Percentiles rank a stretch among this genome's conserved stretches.
Conservation (phyloP, 2,888 invertebrate genomes). For the Machimus atricapillus region DNA sequence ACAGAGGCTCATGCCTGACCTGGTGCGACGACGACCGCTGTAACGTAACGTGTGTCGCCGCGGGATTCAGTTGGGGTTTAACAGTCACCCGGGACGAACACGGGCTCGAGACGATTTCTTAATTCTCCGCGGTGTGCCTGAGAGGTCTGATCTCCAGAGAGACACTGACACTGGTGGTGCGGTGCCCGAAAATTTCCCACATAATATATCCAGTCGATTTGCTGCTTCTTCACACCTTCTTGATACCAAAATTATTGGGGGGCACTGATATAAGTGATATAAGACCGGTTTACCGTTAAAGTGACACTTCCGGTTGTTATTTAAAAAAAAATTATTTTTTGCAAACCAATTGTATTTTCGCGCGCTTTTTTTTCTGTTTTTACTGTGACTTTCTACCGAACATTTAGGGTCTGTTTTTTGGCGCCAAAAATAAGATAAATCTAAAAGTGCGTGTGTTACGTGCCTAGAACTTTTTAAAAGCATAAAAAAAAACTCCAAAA, state of each 20-base stretch:
- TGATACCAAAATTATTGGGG: neutral
- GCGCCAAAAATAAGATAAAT: neutral
- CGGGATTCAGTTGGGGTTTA: conserved; percentile 65
- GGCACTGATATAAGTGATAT: neutral
- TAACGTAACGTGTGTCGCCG: conserved; percentile 54
- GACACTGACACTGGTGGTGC: neutral
- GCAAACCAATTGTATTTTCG: neutral
- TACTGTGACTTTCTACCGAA: neutral
- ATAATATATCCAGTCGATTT: neutral
- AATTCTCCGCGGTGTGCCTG: conserved; percentile 43
- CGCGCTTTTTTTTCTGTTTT: neutral
- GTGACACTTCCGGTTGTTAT: neutral
- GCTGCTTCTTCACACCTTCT: conserved; percentile 3
- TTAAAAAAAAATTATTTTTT: neutral
- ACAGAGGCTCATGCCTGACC: conserved; percentile 34
- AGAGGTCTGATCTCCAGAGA: conserved; percentile 41
- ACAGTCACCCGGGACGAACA: conserved; percentile 65
- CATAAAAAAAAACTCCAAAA: neutral
- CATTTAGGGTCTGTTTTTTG: neutral
- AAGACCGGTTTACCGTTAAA: neutral
- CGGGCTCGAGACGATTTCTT: conserved; percentile 47
- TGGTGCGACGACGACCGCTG: conserved; percentile 34
- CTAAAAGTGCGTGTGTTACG: neutral
- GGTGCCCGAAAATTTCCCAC: conserved; percentile 4
- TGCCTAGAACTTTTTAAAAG: neutral